Evolutionary conservation across 2,797 vertebrate genomes (phyloP).

Genomic region (Hemibagrus guttatus): DNA sequence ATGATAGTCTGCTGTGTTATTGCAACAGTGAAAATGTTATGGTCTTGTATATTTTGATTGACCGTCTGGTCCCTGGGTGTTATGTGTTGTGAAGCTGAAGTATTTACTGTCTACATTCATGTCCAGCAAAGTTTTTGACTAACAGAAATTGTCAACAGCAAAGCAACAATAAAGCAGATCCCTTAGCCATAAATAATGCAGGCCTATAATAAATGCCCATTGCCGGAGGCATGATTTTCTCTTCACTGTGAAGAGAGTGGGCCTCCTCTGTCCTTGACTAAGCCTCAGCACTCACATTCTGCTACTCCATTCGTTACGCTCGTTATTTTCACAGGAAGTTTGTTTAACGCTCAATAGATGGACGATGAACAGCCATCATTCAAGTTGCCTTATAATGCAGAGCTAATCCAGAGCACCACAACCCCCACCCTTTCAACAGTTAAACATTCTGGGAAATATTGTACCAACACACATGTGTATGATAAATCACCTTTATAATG

Average conservation of each 20-base stretch:
- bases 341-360: slow-evolving; percentile 63
- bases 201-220: slow-evolving; percentile 61
- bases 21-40: slow-evolving; percentile 27
- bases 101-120: slow-evolving; percentile 40
- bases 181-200: slow-evolving; percentile 58
- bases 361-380: slow-evolving; percentile 62
- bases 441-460: slow-evolving; percentile 72
- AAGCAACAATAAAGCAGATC: slow-evolving; percentile 51
- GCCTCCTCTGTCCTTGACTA: slow-evolving; percentile 55
- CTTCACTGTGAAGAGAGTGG: slow-evolving; percentile 42
- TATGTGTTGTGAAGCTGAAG: slow-evolving; percentile 30
- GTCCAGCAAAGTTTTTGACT: slow-evolving; percentile 14
- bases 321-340: slow-evolving; percentile 72
- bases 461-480: slow-evolving; percentile 71
- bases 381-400: slow-evolving; percentile 64
- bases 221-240: slow-evolving; percentile 49
- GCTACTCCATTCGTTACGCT: slow-evolving; percentile 64
- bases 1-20: slow-evolving; percentile 8
- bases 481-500: slow-evolving; percentile 81
- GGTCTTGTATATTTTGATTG: slow-evolving; percentile 28
- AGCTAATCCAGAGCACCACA: slow-evolving; percentile 60
- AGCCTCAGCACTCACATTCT: slow-evolving; percentile 56
- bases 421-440: slow-evolving; percentile 41
- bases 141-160: slow-evolving; percentile 45
- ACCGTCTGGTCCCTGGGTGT: not conserved